Percentiles rank a stretch among this genome's conserved stretches.
Evolutionary conservation across 2,888 invertebrate species (phyloP).

Genomic region (Willowsia nigromaculata): DNA sequence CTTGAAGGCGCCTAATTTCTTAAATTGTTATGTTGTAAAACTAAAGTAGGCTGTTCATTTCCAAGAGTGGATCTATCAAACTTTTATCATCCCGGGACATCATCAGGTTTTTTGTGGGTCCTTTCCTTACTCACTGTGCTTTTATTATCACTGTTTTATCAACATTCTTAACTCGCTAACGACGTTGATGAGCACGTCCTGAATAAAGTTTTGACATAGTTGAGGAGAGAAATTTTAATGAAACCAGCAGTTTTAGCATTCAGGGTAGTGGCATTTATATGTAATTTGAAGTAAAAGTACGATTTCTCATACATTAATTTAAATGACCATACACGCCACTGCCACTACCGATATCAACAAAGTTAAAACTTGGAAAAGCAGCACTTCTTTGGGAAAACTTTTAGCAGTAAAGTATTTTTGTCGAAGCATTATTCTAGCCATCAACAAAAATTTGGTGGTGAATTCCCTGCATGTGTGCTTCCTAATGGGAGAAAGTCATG

Average conservation of each 20-base stretch:
- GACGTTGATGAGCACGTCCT: neutral
- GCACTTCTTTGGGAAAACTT: neutral
- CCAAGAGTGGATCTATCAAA: too few species aligned
- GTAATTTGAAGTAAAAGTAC: neutral
- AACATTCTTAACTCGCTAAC: too few species aligned
- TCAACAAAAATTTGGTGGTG: neutral
- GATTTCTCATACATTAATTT: slow-evolving; percentile 1
- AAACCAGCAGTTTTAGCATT: neutral
- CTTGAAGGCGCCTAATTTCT: neutral
- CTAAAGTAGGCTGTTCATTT: too few species aligned
- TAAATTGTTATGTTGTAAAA: neutral
- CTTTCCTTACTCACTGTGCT: too few species aligned
- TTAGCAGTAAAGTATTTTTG: neutral
- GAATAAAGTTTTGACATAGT: neutral
- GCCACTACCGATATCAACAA: neutral
- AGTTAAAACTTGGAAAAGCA: neutral
- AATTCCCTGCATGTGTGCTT: neutral
- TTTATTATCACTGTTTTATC: too few species aligned
- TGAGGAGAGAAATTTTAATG: neutral
- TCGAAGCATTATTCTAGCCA: neutral
- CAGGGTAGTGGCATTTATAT: neutral
- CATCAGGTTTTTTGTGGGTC: too few species aligned
- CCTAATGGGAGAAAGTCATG: slow-evolving; percentile 5
- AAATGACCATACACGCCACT: neutral
- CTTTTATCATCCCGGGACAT: too few species aligned